Evolutionary conservation across 2,113 vertebrate species (phyloP).

Genomic region (Mustelus asterias): DNA sequence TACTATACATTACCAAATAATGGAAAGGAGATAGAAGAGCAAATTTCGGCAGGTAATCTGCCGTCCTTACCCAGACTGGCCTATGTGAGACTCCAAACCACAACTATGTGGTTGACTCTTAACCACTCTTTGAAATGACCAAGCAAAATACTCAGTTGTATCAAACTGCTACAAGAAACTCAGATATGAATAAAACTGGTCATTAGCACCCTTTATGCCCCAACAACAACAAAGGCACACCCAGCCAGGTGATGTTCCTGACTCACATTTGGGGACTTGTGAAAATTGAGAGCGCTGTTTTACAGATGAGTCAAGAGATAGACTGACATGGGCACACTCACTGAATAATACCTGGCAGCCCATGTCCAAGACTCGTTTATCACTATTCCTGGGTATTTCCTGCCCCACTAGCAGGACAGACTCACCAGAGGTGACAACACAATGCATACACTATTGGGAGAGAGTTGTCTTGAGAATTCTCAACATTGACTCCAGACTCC

Average conservation of each 20-base stretch:
- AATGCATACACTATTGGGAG: neutral
- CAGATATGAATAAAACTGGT: too few relatives aligned
- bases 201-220: neutral
- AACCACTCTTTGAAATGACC: too few relatives aligned
- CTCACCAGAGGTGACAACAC: neutral
- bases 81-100: too few relatives aligned
- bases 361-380: neutral
- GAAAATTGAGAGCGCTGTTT: neutral
- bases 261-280: neutral
- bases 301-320: neutral
- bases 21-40: too few relatives aligned
- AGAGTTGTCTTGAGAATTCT: neutral
- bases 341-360: neutral
- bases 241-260: neutral
- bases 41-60: too few relatives aligned
- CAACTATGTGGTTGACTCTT: too few relatives aligned
- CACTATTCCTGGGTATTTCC: neutral
- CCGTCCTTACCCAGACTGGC: too few relatives aligned
- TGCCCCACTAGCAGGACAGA: neutral
- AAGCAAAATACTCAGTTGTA: too few relatives aligned
- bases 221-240: neutral
- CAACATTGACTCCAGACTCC: neutral
- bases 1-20: too few relatives aligned
- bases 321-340: neutral
- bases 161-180: too few relatives aligned